Evolutionary conservation across 2,797 vertebrate species (phyloP), one percentile per base, ranked within the genome.

Genomic region (Gallirallus australis): DNA sequence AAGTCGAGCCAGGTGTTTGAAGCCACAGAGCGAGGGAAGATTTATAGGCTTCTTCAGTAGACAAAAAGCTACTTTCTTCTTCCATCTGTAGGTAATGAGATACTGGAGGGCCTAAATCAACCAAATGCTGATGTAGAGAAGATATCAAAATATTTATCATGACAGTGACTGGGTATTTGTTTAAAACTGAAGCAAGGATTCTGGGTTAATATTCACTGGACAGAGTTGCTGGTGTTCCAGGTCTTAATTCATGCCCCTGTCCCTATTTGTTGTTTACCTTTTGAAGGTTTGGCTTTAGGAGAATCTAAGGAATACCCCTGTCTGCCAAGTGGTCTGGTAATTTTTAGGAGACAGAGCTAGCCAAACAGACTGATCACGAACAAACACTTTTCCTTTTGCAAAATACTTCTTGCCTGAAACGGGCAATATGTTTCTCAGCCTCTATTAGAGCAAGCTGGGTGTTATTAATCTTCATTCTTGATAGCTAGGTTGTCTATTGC

Each of bases 1-100:
- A 91, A 94, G 80, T 35, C 79, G 48, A 93, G 70, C 87, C 90
- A 96, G 68, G 90, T 94, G 52, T 95, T 93, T 94, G 90, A 81
- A 94, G 68, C 31, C 31, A 47, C 7, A 7, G 33, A 82, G 31
- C 69, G 25, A 80, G 18, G 14, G 4, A 11, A 95, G 68, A 95
- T 95, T 96, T 95, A 96, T 90, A 39, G 33, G 28, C 77, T 79
- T 57, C 40, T 82, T 84, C 52, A 53, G 53, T 5, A 82, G 83
- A 91, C 31, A 60, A 63, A 94, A 85, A 59, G 7, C 54, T 95
- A 23, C 64, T 68, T 94, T 93, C 28, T 91, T 82, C 37, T 89
- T 88, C 53, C 57, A 31, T 76, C 72, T 93, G 56, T 60, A 53
- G 76, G 16, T 69, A 65, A 91, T 82, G 66, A 91, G 69, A 40